Percentiles rank a stretch among this genome's conserved stretches.
These are phyloP conservation scores for Cosmorhoe ocellata DNA, from an alignment of 2,888 invertebrate genomes.

Conservation along the genomic window DNA sequence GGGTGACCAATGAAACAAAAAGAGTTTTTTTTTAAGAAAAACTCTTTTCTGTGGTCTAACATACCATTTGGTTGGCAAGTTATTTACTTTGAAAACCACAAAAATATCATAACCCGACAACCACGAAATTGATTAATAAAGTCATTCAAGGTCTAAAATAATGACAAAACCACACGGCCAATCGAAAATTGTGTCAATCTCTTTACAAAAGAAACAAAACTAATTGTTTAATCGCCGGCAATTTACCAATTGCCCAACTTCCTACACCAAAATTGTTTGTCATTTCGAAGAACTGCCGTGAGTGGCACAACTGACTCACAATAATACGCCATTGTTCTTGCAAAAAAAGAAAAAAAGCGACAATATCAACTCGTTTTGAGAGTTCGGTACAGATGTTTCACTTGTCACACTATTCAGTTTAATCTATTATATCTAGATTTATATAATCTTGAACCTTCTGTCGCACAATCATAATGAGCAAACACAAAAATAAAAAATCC, in stretches of 20 bases:
- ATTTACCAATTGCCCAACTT: conserved; percentile 49
- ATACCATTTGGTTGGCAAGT: too few relatives aligned
- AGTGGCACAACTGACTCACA: conserved; percentile 37
- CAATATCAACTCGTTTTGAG: not conserved
- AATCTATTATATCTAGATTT: too few relatives aligned
- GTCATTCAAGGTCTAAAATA: conserved; percentile 14
- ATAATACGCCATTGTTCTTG: conserved; percentile 26
- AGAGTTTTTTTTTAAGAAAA: too few relatives aligned
- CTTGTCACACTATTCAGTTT: too few relatives aligned
- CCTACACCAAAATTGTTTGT: conserved; percentile 49
- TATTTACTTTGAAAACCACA: too few relatives aligned
- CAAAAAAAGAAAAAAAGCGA: conserved; percentile 7
- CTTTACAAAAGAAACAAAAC: conserved; percentile 38
- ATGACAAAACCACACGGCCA: conserved; percentile 17
- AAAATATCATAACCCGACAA: not conserved
- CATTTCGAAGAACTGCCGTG: conserved; percentile 49
- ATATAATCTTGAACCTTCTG: too few relatives aligned
- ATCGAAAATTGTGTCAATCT: conserved; percentile 39
- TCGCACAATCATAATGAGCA: too few relatives aligned
- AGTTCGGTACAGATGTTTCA: not conserved
- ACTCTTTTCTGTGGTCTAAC: too few relatives aligned
- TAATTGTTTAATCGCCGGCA: conserved; percentile 65
- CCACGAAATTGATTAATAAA: not conserved
- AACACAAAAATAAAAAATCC: too few relatives aligned
- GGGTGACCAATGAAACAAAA: too few relatives aligned